phyloP scores from a whole-genome alignment of 2,113 vertebrate species.

The Phocoena phocoena region DNA sequence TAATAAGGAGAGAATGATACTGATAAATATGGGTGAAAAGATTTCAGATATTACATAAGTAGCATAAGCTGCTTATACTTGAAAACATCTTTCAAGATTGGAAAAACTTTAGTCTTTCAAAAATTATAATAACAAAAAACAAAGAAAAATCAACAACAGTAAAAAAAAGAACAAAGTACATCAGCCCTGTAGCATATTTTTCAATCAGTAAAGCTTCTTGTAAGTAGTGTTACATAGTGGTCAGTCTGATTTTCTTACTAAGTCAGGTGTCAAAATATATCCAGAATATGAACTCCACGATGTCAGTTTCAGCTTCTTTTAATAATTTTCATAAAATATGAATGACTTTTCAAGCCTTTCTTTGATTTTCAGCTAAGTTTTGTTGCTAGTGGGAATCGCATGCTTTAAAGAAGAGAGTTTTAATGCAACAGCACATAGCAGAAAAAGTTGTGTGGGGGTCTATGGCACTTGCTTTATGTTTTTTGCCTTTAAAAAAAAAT shows the following conservation, averaged over 20 bases:
- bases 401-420: slow-evolving; percentile 21
- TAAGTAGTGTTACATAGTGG: not conserved
- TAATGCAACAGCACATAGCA: not conserved
- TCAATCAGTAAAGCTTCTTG: not conserved
- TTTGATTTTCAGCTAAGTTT: slow-evolving; percentile 15
- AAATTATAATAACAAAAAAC: not conserved
- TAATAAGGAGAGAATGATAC: not conserved
- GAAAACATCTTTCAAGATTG: not conserved
- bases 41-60: not conserved
- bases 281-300: not conserved
- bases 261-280: not conserved
- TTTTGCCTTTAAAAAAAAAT: not conserved
- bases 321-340: not conserved
- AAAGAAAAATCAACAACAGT: not conserved
- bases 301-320: not conserved
- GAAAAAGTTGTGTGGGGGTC: slow-evolving; percentile 1
- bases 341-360: not conserved
- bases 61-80: not conserved
- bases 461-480: slow-evolving; percentile 35
- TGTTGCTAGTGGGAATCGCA: slow-evolving; percentile 56
- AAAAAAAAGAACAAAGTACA: not conserved
- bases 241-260: not conserved
- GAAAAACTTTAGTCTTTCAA: not conserved
- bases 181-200: not conserved
- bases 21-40: not conserved